phyloP scores from a whole-genome alignment of 2,797 vertebrate genomes.

The Otus scops region DNA sequence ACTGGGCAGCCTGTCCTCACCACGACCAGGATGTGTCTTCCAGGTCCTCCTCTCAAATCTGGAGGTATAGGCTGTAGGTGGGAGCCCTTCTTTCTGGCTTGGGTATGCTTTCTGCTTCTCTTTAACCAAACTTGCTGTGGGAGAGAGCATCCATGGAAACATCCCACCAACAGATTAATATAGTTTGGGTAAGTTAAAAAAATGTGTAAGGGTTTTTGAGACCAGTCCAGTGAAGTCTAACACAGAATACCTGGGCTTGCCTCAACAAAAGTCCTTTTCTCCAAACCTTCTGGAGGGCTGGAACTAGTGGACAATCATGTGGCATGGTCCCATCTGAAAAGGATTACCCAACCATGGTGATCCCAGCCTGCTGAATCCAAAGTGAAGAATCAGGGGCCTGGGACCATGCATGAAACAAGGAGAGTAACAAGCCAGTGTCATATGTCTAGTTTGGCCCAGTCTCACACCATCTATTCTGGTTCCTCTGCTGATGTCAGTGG shows the following conservation, averaged over 20 bases:
- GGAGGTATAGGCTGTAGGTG: background rate
- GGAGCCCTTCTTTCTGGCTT: background rate
- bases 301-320: background rate
- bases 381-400: background rate
- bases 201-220: background rate
- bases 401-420: background rate
- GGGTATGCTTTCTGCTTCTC: background rate
- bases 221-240: background rate
- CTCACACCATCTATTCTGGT: background rate
- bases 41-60: background rate
- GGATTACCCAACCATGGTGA: background rate
- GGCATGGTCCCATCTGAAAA: background rate
- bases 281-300: background rate
- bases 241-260: background rate
- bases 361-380: background rate
- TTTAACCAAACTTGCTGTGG: background rate
- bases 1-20: background rate
- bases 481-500: background rate
- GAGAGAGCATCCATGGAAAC: background rate
- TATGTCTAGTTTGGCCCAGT: background rate
- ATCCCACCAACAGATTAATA: background rate
- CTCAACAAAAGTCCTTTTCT: background rate
- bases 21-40: background rate
- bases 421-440: background rate
- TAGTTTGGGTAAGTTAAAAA: background rate